Evolutionary conservation across 2,797 vertebrate species (phyloP).

Genomic region (Schizopygopsis malacanthus): DNA sequence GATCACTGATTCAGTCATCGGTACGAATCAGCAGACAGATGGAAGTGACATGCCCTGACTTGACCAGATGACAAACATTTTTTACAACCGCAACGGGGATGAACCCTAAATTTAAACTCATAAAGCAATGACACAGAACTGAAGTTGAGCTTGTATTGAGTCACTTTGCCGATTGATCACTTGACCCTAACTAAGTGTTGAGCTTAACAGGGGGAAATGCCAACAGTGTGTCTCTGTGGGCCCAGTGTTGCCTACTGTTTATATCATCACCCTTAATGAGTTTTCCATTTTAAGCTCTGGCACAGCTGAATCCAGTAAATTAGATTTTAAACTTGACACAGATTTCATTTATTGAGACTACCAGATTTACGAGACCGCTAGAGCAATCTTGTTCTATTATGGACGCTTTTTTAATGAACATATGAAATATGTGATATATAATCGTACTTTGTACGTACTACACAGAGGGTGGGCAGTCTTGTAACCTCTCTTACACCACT

Average conservation of each 20-base stretch:
- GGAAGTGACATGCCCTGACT: slow-evolving; percentile 6
- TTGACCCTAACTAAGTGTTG: slow-evolving; percentile 7
- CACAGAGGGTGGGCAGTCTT: neutral
- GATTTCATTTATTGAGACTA: slow-evolving; percentile 27
- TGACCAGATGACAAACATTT: neutral
- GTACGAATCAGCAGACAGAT: neutral
- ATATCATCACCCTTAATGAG: slow-evolving; percentile 51
- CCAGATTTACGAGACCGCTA: neutral
- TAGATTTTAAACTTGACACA: slow-evolving; percentile 47
- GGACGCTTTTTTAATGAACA: neutral
- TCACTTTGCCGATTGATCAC: slow-evolving; percentile 5
- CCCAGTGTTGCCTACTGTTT: slow-evolving; percentile 1
- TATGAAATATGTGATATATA: neutral
- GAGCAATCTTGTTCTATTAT: neutral
- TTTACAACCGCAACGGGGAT: neutral
- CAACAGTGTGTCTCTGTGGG: slow-evolving; percentile 2
- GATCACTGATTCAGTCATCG: neutral
- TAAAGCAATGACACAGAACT: slow-evolving; percentile 2
- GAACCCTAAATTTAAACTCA: slow-evolving; percentile 28
- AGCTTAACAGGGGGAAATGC: slow-evolving; percentile 17
- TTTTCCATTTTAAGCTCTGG: slow-evolving; percentile 52
- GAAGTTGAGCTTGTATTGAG: neutral
- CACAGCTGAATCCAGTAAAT: slow-evolving; percentile 33
- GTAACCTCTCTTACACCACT: neutral
- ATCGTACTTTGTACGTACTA: neutral